Evolutionary conservation across 2,888 invertebrate genomes (phyloP).

Genomic region (Keiferia lycopersicella): DNA sequence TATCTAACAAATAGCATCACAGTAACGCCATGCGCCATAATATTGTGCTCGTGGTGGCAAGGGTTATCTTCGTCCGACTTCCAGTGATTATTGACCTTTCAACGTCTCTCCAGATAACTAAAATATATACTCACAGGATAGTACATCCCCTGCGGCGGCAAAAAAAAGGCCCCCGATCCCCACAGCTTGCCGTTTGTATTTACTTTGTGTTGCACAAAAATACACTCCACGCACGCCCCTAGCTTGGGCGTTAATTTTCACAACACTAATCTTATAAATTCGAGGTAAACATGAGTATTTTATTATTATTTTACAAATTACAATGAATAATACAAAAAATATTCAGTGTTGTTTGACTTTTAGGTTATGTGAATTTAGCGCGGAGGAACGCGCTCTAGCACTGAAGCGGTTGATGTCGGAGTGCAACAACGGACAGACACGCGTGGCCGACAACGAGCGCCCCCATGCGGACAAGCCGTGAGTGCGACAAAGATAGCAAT

Average conservation of each 20-base stretch:
- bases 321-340: slow-evolving; percentile 63
- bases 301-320: slow-evolving; percentile 54
- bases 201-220: slow-evolving; percentile 82
- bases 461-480: slow-evolving; percentile 40
- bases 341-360: slow-evolving; percentile 63
- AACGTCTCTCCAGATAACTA: slow-evolving; percentile 33
- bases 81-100: slow-evolving; percentile 33
- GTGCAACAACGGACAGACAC: slow-evolving; percentile 72
- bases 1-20: slow-evolving; percentile 24
- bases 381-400: slow-evolving; percentile 77
- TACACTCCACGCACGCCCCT: slow-evolving; percentile 77
- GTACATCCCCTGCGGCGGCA: slow-evolving; percentile 98
- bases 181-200: slow-evolving; percentile 96
- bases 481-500: slow-evolving; percentile 56
- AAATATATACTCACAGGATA: slow-evolving; percentile 91
- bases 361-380: slow-evolving; percentile 78
- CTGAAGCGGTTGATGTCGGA: slow-evolving; percentile 79
- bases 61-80: slow-evolving; percentile 37
- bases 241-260: slow-evolving; percentile 68
- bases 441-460: slow-evolving; percentile 58
- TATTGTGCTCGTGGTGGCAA: slow-evolving; percentile 41
- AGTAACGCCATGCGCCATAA: slow-evolving; percentile 57
- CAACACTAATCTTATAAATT: slow-evolving; percentile 77
- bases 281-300: slow-evolving; percentile 77
- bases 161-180: slow-evolving; percentile 97